A percentile compares a stretch with the other conserved stretches of the same genome.
Evolutionary conservation across 1,140 invertebrate species (phyloP).

Genomic region (Diorhabda elongata): DNA sequence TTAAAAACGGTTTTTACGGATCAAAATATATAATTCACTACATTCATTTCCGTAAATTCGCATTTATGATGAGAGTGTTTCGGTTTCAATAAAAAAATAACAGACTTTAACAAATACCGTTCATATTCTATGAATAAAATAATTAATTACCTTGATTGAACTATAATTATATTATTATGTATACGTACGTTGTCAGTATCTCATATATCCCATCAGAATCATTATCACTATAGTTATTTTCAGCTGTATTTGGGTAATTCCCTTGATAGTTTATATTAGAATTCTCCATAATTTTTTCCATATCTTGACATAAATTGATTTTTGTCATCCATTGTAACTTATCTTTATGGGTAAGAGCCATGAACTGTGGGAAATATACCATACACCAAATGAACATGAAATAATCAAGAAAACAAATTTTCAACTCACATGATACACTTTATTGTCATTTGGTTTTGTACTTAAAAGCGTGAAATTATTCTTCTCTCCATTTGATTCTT

Average conservation of each 20-base stretch:
- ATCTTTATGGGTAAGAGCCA: conserved; percentile 28
- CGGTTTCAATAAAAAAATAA: too few relatives aligned
- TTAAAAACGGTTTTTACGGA: too few relatives aligned
- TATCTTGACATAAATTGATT: conserved; percentile 29
- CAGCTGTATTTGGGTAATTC: background rate
- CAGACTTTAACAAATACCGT: too few relatives aligned
- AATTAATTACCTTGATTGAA: too few relatives aligned
- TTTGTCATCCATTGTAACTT: conserved; percentile 28
- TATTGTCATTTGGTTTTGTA: conserved; percentile 16
- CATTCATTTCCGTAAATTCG: too few relatives aligned
- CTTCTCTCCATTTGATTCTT: conserved; percentile 20
- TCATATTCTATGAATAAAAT: too few relatives aligned
- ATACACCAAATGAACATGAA: conserved; percentile 1
- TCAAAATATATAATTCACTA: too few relatives aligned
- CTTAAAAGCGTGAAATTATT: conserved; percentile 19
- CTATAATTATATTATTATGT: too few relatives aligned
- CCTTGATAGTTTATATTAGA: background rate
- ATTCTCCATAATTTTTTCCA: background rate
- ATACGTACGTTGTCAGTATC: conserved; percentile 10
- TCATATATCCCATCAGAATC: conserved; percentile 11
- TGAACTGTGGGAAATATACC: conserved; percentile 24
- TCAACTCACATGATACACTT: conserved; percentile 24
- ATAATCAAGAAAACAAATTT: conserved; percentile 4
- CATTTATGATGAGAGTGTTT: too few relatives aligned
- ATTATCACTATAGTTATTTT: conserved; percentile 5